Conservation (phyloP, 2,113 vertebrate genomes). For the Spheniscus mendiculus region DNA sequence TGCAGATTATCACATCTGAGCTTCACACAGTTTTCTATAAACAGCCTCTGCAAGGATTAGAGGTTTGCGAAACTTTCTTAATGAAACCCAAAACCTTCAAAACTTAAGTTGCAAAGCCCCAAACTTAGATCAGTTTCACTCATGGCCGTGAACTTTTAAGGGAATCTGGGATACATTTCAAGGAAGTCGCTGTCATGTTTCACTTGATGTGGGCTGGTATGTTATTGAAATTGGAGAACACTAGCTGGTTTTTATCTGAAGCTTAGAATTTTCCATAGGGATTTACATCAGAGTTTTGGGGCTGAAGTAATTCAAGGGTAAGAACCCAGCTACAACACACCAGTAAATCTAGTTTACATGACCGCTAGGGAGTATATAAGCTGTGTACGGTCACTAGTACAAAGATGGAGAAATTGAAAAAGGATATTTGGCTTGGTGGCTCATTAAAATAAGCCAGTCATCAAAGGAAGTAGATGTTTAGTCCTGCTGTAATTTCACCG, state of each 20-base stretch:
- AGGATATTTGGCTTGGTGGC: neutral
- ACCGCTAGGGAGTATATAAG: neutral
- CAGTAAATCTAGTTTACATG: neutral
- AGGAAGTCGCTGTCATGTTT: conserved; percentile 49
- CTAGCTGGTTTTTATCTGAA: conserved; percentile 34
- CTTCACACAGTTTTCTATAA: neutral
- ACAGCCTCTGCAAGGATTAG: neutral
- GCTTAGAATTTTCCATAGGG: neutral
- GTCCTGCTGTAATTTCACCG: neutral
- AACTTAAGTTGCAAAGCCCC: conserved; percentile 7
- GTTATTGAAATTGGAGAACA: conserved; percentile 38
- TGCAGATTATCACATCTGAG: neutral
- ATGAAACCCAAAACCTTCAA: conserved; percentile 4
- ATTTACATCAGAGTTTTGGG: conserved; percentile 4
- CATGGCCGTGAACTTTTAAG: neutral
- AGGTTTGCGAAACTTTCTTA: neutral
- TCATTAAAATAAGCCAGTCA: neutral
- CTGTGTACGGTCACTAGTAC: neutral
- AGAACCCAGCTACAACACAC: neutral
- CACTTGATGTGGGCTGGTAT: conserved; percentile 3
- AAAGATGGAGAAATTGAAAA: neutral
- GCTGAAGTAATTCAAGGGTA: neutral
- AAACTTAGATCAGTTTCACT: neutral
- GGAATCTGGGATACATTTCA: conserved; percentile 20
- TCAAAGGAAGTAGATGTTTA: neutral